Evolutionary conservation across 2,113 vertebrate species (phyloP).

Genomic region (Caloenas nicobarica): DNA sequence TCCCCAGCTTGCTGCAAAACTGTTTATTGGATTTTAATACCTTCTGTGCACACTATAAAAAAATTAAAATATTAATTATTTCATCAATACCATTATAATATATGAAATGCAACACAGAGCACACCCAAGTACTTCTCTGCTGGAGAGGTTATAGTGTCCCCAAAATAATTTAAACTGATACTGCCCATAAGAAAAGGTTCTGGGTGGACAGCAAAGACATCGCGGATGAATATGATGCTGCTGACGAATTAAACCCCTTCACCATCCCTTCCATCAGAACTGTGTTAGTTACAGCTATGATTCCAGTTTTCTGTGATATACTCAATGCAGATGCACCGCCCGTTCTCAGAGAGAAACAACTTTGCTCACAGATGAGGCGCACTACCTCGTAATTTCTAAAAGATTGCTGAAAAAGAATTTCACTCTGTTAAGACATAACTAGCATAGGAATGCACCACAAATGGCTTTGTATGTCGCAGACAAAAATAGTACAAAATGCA

Average conservation of each 20-base stretch:
- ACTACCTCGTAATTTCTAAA: background rate
- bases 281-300: background rate
- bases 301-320: background rate
- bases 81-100: background rate
- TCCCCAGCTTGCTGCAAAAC: slow-evolving; percentile 94
- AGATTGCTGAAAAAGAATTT: background rate
- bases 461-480: background rate
- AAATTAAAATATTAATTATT: background rate
- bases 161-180: background rate
- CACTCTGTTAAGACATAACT: background rate
- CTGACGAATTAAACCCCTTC: background rate
- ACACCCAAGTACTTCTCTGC: background rate
- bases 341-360: background rate
- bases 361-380: accelerated
- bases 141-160: background rate
- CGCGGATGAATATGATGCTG: background rate
- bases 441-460: background rate
- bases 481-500: background rate
- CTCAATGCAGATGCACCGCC: background rate
- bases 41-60: slow-evolving; percentile 89
- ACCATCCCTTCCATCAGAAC: background rate
- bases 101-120: background rate
- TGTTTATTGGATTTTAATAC: slow-evolving; percentile 93
- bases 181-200: background rate
- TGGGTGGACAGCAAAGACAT: background rate